These are phyloP conservation scores for Lagria hirta DNA, from an alignment of 2,888 invertebrate genomes.

Conservation along the genomic window DNA sequence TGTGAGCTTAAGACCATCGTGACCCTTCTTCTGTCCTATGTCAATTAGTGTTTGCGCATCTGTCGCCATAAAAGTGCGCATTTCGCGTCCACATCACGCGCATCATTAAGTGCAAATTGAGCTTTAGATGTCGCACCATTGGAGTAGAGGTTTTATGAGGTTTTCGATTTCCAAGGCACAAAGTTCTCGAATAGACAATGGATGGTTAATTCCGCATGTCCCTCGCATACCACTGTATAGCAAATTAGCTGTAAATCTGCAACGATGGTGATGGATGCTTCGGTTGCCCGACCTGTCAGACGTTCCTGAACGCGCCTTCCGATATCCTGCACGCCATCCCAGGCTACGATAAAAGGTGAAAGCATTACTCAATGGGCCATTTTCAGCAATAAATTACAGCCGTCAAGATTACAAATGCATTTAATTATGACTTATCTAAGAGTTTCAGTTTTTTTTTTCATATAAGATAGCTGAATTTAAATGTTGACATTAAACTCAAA, in stretches of 20 bases:
- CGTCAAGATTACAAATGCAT: conserved; percentile 4
- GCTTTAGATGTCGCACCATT: conserved; percentile 15
- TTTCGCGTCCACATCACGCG: conserved; percentile 11
- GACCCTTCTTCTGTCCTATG: no score
- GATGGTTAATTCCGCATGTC: conserved; percentile 51
- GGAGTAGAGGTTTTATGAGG: no score
- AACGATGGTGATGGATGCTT: conserved; percentile 47
- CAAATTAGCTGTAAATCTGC: conserved; percentile 53
- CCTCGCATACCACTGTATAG: conserved; percentile 50
- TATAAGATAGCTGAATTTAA: no score
- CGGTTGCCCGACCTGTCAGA: conserved; percentile 43
- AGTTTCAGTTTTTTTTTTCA: no score
- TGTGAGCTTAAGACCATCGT: no score
- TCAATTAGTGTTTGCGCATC: no score
- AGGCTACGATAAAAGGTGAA: conserved; percentile 28
- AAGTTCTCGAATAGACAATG: conserved; percentile 46
- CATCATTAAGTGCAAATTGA: conserved; percentile 19
- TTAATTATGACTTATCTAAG: conserved; percentile 11
- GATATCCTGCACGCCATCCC: conserved; percentile 35
- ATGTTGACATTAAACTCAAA: no score
- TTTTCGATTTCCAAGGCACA: no score
- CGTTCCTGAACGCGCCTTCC: conserved; percentile 41
- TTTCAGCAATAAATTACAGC: conserved; percentile 29
- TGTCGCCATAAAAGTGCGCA: no score
- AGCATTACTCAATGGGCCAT: conserved; percentile 30